Conservation (phyloP, 2,113 vertebrate species). For the Apaloderma vittatum region DNA sequence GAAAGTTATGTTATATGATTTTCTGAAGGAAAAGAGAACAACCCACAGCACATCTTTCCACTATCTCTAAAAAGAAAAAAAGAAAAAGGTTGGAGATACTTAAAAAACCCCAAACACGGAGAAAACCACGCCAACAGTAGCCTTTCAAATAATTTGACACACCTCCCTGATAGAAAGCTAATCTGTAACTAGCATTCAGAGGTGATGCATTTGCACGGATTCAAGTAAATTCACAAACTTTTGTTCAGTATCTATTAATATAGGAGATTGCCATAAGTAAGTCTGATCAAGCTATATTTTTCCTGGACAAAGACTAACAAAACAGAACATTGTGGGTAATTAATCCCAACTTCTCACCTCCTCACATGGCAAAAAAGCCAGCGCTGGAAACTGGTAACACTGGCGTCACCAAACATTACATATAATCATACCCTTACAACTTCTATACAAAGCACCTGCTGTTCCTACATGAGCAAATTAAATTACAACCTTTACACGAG, state of each 20-base stretch:
- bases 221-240: neutral
- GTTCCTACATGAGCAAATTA: neutral
- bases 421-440: neutral
- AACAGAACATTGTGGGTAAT: neutral
- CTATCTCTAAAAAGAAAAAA: neutral
- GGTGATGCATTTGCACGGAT: neutral
- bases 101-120: neutral
- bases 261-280: neutral
- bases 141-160: neutral
- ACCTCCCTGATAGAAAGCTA: neutral
- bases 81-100: neutral
- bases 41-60: neutral
- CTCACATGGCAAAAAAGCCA: neutral
- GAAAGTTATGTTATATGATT: neutral
- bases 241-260: neutral
- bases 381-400: neutral
- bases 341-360: neutral
- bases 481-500: neutral
- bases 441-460: neutral
- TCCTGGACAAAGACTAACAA: neutral
- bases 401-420: neutral
- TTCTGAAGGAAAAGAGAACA: neutral
- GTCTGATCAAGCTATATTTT: neutral
- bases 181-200: neutral
- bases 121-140: neutral